Evolutionary conservation across 2,113 vertebrate genomes (phyloP), one percentile per base, ranked within the genome.

Genomic region (Platycercus adscitus): DNA sequence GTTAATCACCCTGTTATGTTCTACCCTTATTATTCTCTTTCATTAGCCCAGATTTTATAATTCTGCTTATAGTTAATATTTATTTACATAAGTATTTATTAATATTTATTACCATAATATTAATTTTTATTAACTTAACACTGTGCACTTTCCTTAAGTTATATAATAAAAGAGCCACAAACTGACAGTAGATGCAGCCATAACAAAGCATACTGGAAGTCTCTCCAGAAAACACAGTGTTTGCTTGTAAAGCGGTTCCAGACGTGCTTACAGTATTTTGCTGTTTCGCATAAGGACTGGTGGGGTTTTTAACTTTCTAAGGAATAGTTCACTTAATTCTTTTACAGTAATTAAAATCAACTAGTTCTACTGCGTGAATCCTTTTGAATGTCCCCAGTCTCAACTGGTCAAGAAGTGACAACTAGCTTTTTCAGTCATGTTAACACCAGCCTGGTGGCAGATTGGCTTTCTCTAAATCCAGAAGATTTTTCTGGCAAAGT

Each of bases 201-300:
- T 70, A 56, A 63, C 5, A 26, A 56, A 29, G 20, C 18, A 39
- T 35, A n/a, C 31, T 41, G 29, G 86, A 17, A 55, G 5, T 83
- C 21, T 78, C 24, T 55, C 33, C 33, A 37, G n/a, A 18, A 65
- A 84, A 50, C 12, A 43, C 7, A 18, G 13, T 15, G 1, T 75
- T 91, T 81, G 29, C 25, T 28, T 66, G 13, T 75, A 14, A 87
- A 73, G 37, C 78, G 8, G 2, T 39, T 81, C 17, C 55, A 20
- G 33, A 65, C 14, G 13, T 25, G 5, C 20, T 56, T 37, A 17
- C 33, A 56, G 7, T 72, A 68, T 60, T 77, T 80, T 69, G 23
- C 24, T 50, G 3, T 56, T 47, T 2, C 3, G 3, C 65, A 3
- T 35, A 29, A 2, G 0, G 63, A 56, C 10, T 25, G 26, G 0